Percentiles rank a stretch among this genome's conserved stretches.
Evolutionary conservation across 1,140 invertebrate species (phyloP).

Genomic region (Drosophila nigrodunni): DNA sequence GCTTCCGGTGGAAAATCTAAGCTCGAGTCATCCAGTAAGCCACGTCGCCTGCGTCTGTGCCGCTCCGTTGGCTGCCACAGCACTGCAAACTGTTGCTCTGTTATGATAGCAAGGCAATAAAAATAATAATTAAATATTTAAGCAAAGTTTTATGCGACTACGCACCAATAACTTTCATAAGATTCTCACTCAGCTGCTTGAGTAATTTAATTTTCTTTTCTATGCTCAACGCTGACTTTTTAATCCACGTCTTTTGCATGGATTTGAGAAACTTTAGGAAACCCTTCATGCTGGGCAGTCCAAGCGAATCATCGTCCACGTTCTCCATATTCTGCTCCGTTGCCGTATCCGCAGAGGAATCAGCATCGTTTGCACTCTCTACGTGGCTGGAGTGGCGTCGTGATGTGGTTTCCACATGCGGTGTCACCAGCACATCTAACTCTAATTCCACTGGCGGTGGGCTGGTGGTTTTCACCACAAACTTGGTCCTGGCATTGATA

Average conservation of each 20-base stretch:
- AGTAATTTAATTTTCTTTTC: conserved; percentile 87
- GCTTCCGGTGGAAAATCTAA: conserved; percentile 92
- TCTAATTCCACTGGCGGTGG: conserved; percentile 16
- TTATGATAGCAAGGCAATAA: neutral
- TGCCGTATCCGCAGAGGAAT: conserved; percentile 22
- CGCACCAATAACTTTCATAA: conserved; percentile 87
- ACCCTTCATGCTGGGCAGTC: conserved; percentile 64
- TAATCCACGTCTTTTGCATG: conserved; percentile 86
- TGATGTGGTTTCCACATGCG: conserved; percentile 71
- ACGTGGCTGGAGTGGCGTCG: conserved; percentile 47
- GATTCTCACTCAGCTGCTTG: conserved; percentile 85
- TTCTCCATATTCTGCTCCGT: conserved; percentile 38
- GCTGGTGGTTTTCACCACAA: conserved; percentile 32
- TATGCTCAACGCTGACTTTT: conserved; percentile 85
- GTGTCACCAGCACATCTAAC: conserved; percentile 39
- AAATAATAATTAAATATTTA: neutral
- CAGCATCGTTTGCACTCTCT: conserved; percentile 30
- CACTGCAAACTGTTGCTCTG: conserved; percentile 70
- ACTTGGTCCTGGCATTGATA: conserved; percentile 42
- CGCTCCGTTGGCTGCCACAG: conserved; percentile 71
- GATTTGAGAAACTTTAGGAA: conserved; percentile 85
- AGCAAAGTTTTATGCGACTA: conserved; percentile 22
- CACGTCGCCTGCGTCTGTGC: conserved; percentile 62
- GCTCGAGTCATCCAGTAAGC: conserved; percentile 85
- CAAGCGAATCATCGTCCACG: conserved; percentile 38